Evolutionary conservation across 2,888 invertebrate genomes (phyloP).

Genomic region (Sinotaia quadrata): DNA sequence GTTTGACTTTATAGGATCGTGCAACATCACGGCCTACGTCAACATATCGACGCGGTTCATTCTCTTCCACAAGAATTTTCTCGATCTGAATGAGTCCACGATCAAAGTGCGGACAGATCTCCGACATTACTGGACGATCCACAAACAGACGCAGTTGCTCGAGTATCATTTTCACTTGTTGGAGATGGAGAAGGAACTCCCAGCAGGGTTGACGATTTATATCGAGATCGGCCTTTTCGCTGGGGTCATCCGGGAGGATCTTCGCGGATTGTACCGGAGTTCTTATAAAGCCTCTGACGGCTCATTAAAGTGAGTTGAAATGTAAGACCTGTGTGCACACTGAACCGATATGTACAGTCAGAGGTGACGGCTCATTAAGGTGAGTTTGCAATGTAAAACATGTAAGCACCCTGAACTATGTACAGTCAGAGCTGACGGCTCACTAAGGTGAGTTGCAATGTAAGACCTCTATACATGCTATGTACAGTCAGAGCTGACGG

Average conservation of each 20-base stretch:
- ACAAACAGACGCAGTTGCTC: constrained; percentile 42
- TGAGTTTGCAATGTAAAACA: too few relatives aligned
- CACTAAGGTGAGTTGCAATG: too few relatives aligned
- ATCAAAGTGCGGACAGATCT: constrained; percentile 30
- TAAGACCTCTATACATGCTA: too few relatives aligned
- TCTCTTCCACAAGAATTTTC: constrained; percentile 49
- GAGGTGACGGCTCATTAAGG: too few relatives aligned
- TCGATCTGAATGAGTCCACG: constrained; percentile 33
- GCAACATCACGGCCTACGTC: constrained; percentile 47
- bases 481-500: too few relatives aligned
- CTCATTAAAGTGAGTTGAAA: constrained; percentile 38
- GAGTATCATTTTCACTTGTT: constrained; percentile 52
- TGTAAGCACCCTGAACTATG: too few relatives aligned
- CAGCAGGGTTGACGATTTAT: constrained; percentile 41
- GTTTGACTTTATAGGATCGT: constrained; percentile 46
- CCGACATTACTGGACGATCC: constrained; percentile 34
- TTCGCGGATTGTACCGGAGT: constrained; percentile 57
- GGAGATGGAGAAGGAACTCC: constrained; percentile 43
- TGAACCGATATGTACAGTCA: too few relatives aligned
- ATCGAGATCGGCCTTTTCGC: constrained; percentile 45
- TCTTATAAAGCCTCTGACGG: constrained; percentile 46
- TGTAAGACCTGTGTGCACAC: too few relatives aligned
- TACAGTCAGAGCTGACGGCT: too few relatives aligned
- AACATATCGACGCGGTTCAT: constrained; percentile 46
- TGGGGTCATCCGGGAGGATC: constrained; percentile 47